These are phyloP conservation scores for Suricata suricatta DNA, from an alignment of 2,113 vertebrate species.

Conservation along the genomic window DNA sequence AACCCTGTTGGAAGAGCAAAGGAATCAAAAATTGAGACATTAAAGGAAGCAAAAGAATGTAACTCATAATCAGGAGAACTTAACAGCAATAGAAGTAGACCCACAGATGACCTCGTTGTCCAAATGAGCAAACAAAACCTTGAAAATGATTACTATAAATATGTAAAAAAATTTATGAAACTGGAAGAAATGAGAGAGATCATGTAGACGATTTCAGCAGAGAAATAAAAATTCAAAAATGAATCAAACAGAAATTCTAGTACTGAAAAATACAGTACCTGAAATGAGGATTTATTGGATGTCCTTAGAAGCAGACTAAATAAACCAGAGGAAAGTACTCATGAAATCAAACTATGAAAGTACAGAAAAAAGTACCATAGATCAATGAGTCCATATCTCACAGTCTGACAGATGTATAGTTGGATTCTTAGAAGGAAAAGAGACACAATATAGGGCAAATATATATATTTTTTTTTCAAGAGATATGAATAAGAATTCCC, in stretches of 20 bases:
- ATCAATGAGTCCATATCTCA: not conserved
- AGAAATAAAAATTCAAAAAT: not conserved
- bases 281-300: constrained; percentile 19
- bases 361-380: not conserved
- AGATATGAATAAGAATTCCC: not conserved
- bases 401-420: not conserved
- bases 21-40: not conserved
- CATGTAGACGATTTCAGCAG: not conserved
- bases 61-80: not conserved
- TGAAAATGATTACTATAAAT: not conserved
- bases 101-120: not conserved
- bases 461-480: not conserved
- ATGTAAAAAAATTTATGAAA: not conserved
- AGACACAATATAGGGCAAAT: not conserved
- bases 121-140: not conserved
- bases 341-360: not conserved
- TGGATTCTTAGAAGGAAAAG: not conserved
- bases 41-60: not conserved
- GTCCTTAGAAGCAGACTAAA: constrained; percentile 1
- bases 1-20: not conserved
- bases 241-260: not conserved
- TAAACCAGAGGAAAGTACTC: not conserved
- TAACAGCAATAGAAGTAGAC: not conserved
- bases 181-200: not conserved
- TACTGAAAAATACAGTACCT: not conserved